Conservation (phyloP, 2,888 invertebrate species). For the Parnassius smintheus region DNA sequence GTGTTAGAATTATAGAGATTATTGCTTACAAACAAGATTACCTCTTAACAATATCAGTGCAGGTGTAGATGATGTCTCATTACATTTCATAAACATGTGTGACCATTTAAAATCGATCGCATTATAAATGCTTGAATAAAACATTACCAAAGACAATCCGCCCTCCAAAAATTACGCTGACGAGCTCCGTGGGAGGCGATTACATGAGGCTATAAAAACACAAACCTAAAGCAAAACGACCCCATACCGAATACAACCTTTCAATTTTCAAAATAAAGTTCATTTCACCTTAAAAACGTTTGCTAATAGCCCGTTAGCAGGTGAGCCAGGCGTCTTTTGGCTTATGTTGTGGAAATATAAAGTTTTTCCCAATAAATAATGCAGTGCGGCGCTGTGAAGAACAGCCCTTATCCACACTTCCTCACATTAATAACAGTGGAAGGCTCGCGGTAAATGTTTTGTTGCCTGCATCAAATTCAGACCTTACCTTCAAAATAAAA, state of each 20-base stretch:
- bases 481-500: no score
- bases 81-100: slow-evolving; percentile 2
- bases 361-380: slow-evolving; percentile 78
- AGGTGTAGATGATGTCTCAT: background rate
- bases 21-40: no score
- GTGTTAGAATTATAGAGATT: no score
- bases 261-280: slow-evolving; percentile 31
- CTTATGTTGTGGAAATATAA: slow-evolving; percentile 72
- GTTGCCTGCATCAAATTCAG: slow-evolving; percentile 3
- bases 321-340: slow-evolving; percentile 67
- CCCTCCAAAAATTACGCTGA: slow-evolving; percentile 53
- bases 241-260: slow-evolving; percentile 18
- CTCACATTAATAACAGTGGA: slow-evolving; percentile 23
- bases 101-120: slow-evolving; percentile 5
- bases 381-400: slow-evolving; percentile 47
- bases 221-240: slow-evolving; percentile 42
- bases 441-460: slow-evolving; percentile 7
- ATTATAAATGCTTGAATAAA: slow-evolving; percentile 27
- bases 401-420: slow-evolving; percentile 26
- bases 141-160: slow-evolving; percentile 30
- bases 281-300: slow-evolving; percentile 41
- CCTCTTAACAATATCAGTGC: background rate
- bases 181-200: slow-evolving; percentile 43
- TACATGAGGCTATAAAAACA: slow-evolving; percentile 61
- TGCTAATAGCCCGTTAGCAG: slow-evolving; percentile 61